Evolutionary conservation across 2,797 vertebrate genomes (phyloP).

Genomic region (Cryptoblepharus egeriae): DNA sequence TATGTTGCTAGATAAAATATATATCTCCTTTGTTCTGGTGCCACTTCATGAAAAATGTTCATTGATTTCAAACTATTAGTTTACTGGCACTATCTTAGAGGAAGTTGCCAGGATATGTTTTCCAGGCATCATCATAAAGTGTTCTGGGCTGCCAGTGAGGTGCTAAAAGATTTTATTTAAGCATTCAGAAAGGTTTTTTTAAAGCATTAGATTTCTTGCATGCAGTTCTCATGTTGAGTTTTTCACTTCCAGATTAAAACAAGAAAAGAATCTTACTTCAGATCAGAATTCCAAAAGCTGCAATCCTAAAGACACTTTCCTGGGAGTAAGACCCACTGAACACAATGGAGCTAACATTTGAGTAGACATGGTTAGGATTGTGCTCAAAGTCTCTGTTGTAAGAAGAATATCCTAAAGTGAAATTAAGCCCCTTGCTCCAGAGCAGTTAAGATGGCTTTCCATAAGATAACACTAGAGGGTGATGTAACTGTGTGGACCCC

Average conservation of each 20-base stretch:
- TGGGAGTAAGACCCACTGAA: no score
- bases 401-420: no score
- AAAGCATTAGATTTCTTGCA: not conserved
- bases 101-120: not conserved
- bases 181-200: not conserved
- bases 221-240: no score
- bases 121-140: not conserved
- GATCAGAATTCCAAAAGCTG: not conserved
- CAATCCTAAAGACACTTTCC: no score
- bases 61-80: not conserved
- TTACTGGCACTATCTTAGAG: not conserved
- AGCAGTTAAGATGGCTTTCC: no score
- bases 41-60: not conserved
- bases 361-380: no score
- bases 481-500: no score
- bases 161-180: not conserved
- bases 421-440: no score
- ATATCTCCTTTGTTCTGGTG: fast-evolving
- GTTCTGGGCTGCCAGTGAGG: not conserved
- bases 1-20: not conserved
- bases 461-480: no score
- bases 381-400: not conserved
- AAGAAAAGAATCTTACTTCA: not conserved
- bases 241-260: not conserved
- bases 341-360: no score